Percentiles rank a stretch among this genome's conserved stretches.
Evolutionary conservation across 2,797 vertebrate species (phyloP).

Genomic region (Meda fulgida): DNA sequence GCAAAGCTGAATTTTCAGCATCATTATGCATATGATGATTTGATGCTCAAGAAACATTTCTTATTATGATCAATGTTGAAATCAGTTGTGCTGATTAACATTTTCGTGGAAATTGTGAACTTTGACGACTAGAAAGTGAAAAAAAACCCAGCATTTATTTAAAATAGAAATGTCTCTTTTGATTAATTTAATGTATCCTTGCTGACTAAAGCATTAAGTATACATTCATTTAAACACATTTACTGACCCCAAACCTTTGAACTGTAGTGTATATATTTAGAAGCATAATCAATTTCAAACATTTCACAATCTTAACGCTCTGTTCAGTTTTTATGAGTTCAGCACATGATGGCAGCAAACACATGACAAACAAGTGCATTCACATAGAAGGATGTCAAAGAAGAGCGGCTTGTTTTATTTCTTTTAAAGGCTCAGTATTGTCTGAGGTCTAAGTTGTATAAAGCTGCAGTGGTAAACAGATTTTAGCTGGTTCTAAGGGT

Average conservation of each 20-base stretch:
- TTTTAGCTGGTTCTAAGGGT: conserved; percentile 57
- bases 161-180: background rate
- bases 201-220: background rate
- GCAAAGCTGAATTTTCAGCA: background rate
- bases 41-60: background rate
- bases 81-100: background rate
- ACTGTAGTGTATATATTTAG: background rate
- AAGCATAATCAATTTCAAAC: background rate
- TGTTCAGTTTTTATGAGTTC: background rate
- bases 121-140: too few species aligned
- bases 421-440: conserved; percentile 32
- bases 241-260: background rate
- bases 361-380: background rate
- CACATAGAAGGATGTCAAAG: conserved; percentile 12
- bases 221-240: background rate
- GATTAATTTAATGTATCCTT: background rate
- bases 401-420: conserved; percentile 4
- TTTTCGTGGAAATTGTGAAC: too few species aligned
- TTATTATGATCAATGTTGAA: background rate
- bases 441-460: conserved; percentile 24
- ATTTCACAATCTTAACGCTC: background rate
- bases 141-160: background rate
- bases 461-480: conserved; percentile 45
- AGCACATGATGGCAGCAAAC: background rate
- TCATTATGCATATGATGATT: too few species aligned